phyloP scores from a whole-genome alignment of 2,113 vertebrate species.

The Casuarius casuarius region DNA sequence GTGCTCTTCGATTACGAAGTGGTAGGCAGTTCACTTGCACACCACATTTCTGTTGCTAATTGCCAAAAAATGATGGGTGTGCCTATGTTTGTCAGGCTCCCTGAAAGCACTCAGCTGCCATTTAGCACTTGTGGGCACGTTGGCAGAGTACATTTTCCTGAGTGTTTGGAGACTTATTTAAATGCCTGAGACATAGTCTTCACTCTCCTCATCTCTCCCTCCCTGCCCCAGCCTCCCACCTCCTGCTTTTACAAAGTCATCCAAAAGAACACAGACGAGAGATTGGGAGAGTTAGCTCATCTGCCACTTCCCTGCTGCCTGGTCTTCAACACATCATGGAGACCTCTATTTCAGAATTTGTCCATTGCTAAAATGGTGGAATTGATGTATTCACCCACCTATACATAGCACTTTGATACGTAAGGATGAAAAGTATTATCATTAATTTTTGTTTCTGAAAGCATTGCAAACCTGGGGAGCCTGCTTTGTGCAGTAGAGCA shows the following conservation, averaged over 20 bases:
- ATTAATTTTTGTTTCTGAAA: slow-evolving; percentile 13
- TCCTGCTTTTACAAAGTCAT: background rate
- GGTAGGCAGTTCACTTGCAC: slow-evolving; percentile 22
- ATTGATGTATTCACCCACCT: background rate
- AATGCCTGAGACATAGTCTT: background rate
- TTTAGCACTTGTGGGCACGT: background rate
- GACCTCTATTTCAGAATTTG: background rate
- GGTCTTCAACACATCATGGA: background rate
- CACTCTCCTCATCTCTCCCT: background rate
- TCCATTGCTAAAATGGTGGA: background rate
- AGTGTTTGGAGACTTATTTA: slow-evolving; percentile 16
- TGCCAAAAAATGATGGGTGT: background rate
- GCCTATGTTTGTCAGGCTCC: background rate
- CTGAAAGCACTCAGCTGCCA: background rate
- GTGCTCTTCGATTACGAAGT: slow-evolving; percentile 14
- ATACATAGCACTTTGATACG: background rate
- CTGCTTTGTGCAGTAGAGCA: background rate
- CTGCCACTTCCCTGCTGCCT: background rate
- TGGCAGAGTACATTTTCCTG: background rate
- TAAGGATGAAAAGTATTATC: background rate
- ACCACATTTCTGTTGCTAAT: background rate
- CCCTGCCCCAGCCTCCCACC: background rate
- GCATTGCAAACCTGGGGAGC: background rate
- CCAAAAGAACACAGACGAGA: background rate
- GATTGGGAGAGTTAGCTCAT: background rate